These are phyloP conservation scores for Decapterus maruadsi DNA, from an alignment of 2,797 vertebrate genomes.

Conservation along the genomic window DNA sequence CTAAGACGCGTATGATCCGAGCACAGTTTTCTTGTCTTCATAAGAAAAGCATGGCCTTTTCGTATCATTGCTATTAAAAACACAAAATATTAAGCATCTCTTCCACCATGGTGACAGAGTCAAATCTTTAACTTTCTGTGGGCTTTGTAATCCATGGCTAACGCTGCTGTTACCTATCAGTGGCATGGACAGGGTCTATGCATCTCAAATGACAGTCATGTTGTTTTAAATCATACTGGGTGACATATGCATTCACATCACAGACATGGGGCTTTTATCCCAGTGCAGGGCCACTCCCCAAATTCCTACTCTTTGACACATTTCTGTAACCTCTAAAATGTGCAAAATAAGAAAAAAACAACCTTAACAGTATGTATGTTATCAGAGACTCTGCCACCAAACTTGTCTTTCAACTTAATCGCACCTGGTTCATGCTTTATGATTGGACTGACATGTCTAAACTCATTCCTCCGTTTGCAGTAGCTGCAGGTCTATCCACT, in stretches of 20 bases:
- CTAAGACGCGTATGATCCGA: no score
- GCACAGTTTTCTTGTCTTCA: not conserved
- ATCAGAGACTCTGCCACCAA: not conserved
- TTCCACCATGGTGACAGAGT: not conserved
- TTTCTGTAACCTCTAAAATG: not conserved
- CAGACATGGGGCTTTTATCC: not conserved
- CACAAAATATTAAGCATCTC: not conserved
- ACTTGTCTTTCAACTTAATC: not conserved
- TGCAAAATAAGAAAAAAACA: not conserved
- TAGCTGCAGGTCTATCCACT: not conserved
- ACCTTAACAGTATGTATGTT: not conserved
- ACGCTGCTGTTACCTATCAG: not conserved
- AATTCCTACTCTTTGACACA: not conserved
- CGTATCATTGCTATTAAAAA: no score
- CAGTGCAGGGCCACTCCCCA: not conserved
- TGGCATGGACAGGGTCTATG: no score
- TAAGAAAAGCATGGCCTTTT: not conserved
- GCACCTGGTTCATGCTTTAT: not conserved
- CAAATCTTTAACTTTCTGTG: not conserved
- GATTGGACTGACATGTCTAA: conserved; percentile 1
- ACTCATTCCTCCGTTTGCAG: not conserved
- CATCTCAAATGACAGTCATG: not conserved
- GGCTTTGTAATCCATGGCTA: not conserved
- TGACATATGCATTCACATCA: not conserved
- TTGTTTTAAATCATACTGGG: not conserved